Evolutionary conservation across 2,113 vertebrate genomes (phyloP), one percentile per base, ranked within the genome.

Genomic region (Fulica atra): DNA sequence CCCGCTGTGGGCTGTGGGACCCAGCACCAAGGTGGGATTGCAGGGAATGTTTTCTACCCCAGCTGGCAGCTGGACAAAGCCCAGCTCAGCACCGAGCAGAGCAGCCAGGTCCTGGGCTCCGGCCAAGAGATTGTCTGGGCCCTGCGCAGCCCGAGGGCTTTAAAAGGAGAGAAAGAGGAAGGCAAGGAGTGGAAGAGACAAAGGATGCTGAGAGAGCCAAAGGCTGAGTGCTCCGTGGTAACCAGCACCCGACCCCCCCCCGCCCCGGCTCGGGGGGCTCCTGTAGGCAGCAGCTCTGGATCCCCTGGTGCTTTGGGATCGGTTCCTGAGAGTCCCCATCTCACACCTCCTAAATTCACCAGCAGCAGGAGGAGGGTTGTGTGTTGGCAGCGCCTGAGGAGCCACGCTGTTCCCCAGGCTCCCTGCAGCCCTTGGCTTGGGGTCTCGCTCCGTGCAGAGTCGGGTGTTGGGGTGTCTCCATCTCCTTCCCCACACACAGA

Each of bases 121-220:
- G 17, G 88, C 96, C 94, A 94, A 6, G 72, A 69, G 80, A 66
- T 60, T 16, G 86, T 77, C 88, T 63, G 3, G 4, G 86, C 38
- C 71, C 88, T 33, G 88, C 46, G 3, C 64, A 70, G 86, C 16
- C 63, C 1, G 11, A 94, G 91, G 78, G 80, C 96, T 97, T 95
- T 93, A 94, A 97, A 96, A 94, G 92, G 95, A 88, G 91, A 95
- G 76, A 70, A 66, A 7, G 54, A 50, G 54, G 70, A 76, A 79
- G 53, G 33, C 11, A 0, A 89, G 85, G 50, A 81, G 65, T 0
- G 42, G 38, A 77, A 35, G 16, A 71, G 61, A 91, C 95, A 72
- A 86, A 82, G n/a, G 92, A 29, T 28, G 66, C 48, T 44, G 31
- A 1, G 12, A 28, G 68, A 81, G 91, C 92, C 86, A 91, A 91